phyloP scores from a whole-genome alignment of 2,113 vertebrate genomes.

The Pedionomus torquatus region DNA sequence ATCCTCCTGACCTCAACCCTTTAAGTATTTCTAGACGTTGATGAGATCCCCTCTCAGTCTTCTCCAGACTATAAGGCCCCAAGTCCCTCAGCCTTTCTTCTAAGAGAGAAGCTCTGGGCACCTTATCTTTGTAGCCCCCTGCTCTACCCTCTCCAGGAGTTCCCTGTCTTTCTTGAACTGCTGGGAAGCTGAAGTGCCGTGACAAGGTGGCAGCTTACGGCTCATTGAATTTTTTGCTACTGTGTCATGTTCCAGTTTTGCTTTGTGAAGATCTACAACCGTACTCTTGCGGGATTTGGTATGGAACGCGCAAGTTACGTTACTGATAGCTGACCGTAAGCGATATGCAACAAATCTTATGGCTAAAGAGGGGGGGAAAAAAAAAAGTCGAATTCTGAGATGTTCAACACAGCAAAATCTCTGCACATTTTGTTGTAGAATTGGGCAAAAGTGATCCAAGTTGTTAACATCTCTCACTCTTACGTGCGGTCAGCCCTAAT shows the following conservation, averaged over 20 bases:
- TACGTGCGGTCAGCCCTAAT: neutral
- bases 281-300: neutral
- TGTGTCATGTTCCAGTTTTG: neutral
- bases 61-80: too few species aligned
- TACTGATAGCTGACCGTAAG: neutral
- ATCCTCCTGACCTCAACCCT: too few species aligned
- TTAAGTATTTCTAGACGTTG: too few species aligned
- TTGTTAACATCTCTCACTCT: rapidly evolving
- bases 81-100: too few species aligned
- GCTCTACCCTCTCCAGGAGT: too few species aligned
- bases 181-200: neutral
- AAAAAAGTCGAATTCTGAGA: neutral
- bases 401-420: neutral
- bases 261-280: neutral
- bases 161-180: too few species aligned
- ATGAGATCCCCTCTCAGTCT: too few species aligned
- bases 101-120: too few species aligned
- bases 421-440: neutral
- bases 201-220: neutral
- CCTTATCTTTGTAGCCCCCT: too few species aligned
- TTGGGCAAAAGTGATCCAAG: neutral
- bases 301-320: rapidly evolving
- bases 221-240: neutral
- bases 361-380: neutral
- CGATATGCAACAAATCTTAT: rapidly evolving